Conservation (phyloP, 2,113 vertebrate genomes). For the Phoxinus phoxinus region DNA sequence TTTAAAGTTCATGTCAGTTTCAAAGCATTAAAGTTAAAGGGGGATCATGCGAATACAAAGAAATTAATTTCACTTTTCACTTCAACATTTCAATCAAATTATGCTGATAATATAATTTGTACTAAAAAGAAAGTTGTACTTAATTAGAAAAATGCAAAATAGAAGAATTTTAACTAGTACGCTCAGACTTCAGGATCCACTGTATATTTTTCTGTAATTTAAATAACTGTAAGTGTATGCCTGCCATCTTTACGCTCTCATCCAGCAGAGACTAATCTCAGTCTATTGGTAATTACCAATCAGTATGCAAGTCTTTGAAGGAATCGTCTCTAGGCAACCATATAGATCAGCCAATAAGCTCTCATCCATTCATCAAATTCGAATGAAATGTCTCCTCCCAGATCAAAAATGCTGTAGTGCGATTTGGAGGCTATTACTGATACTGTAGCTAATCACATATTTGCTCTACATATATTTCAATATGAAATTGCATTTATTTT, state of each 20-base stretch:
- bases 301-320: conserved; percentile 30
- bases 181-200: neutral
- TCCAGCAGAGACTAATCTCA: conserved; percentile 30
- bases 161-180: neutral
- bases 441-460: conserved; percentile 15
- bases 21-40: neutral
- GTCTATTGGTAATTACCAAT: conserved; percentile 52
- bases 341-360: conserved; percentile 41
- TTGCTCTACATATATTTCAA: conserved; percentile 66
- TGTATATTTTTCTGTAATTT: neutral
- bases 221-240: conserved; percentile 8
- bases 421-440: neutral
- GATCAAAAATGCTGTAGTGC: neutral
- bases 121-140: neutral
- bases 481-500: conserved; percentile 69
- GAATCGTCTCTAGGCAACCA: conserved; percentile 54
- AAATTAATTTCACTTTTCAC: neutral
- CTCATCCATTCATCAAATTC: conserved; percentile 33
- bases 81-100: neutral
- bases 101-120: neutral
- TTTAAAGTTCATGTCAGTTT: neutral
- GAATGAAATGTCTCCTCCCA: conserved; percentile 2
- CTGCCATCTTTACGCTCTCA: neutral
- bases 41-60: neutral
- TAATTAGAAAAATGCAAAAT: conserved; percentile 15